Evolutionary conservation across 2,113 vertebrate species (phyloP).

Genomic region (Pedetes capensis): DNA sequence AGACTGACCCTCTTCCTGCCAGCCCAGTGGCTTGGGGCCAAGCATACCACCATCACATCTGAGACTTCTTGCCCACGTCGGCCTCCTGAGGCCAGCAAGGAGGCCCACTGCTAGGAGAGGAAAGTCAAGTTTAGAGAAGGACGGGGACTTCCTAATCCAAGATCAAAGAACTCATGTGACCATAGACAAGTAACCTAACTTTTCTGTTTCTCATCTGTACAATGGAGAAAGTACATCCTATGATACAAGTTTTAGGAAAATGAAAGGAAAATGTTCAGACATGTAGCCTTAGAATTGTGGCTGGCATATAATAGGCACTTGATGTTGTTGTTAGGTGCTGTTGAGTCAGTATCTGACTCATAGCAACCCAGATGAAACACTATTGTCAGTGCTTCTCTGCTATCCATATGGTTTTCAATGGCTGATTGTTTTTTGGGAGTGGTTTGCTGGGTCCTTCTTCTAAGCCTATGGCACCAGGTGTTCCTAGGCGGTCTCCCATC

Average conservation of each 20-base stretch:
- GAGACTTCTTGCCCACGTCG: neutral
- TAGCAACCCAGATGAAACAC: too few species aligned
- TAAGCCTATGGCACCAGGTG: too few species aligned
- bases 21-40: neutral
- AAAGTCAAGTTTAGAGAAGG: neutral
- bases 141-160: neutral
- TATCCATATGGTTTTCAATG: too few species aligned
- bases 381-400: too few species aligned
- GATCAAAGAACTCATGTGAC: neutral
- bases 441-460: too few species aligned
- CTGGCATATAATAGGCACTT: neutral
- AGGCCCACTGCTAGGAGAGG: neutral
- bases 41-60: rapidly evolving
- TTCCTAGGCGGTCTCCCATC: too few species aligned
- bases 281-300: neutral
- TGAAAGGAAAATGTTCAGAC: neutral
- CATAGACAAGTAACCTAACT: neutral
- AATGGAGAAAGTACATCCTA: neutral
- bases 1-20: neutral
- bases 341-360: too few species aligned
- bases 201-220: neutral
- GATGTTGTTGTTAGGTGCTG: too few species aligned
- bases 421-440: too few species aligned
- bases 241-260: neutral
- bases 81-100: neutral